Base-by-base conservation (phyloP, 2,113 vertebrate species). In the Malurus melanocephalus region DNA sequence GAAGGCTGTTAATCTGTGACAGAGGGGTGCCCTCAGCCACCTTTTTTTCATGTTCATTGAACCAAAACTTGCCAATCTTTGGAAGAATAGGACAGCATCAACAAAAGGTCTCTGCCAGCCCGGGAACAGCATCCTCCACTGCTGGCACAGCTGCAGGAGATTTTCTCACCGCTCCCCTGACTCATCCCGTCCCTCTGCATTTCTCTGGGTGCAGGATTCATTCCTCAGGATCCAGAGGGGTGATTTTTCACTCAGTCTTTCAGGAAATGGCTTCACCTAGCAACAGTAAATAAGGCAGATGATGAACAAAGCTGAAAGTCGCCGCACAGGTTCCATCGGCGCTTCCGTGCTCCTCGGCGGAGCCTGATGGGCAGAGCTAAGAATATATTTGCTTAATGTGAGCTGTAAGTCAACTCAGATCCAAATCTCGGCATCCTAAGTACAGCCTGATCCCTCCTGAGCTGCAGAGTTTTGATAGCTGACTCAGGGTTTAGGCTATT, bases 401-500 rank as follows among this genome's bases (percentile, higher is more conserved):
- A 94, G 80, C 88, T 88, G 46, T 13, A 94, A 94, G 88, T 95
- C 93, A 94, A 64, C 77, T 93, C 90, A 85, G 88, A 94, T 94
- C 73, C 55, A 80, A 90, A 76, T 82, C 86, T 55, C 45, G 59
- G 76, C 88, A 67, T 95, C 48, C 80, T 87, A 60, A 94, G 84
- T 42, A 60, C 67, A 93, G 69, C 21, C 80, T 95, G 86, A 94
- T 94, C 67, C 66, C 43, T 88, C 45, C 35, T 46, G 90, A 94
- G 92, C 86, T 76, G 80, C 76, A 35, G 66, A 94, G 74, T 88
- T 93, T 88, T 93, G 94, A 88, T 90, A 93, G 93, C 94, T 96
- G 92, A 95, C 83, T 94, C 91, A 96, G 91, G 91, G 53, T 86
- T 94, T 93, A 93, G 92, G 72, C 89, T 93, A 76, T 92, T 94